Base-by-base conservation (phyloP, 2,888 invertebrate genomes). In the Choristoneura rosaceana region DNA sequence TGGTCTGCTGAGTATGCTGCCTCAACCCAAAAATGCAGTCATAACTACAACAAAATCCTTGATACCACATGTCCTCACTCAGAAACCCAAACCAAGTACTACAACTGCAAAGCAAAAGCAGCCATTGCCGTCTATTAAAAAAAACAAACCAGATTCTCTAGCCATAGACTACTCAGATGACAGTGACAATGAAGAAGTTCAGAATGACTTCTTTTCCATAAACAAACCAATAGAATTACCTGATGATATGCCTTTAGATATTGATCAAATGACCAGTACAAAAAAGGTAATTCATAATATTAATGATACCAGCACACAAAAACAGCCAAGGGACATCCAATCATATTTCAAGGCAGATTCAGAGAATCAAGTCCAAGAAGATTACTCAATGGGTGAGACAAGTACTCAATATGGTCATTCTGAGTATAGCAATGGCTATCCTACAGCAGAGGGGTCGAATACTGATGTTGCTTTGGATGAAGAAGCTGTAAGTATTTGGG, bases 1-100 rank as follows among this genome's bases (percentile, higher is more conserved):
- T 15, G 95, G 96, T 9, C 88, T 97, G 10, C 94, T 97, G 61
- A 95, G 96, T 71, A 89, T 97, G 59, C 86, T 97, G 58, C 97
- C 97, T 9, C 95, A 95, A 78, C 97, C 97, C 14, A 96, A 94
- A 88, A 91, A 93, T 81, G 87, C 84, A 60, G 81, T 87, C 4
- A 84, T 78, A 47, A 76, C 89, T 69, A 88, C 86, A 74, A 82
- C 87, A 61, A 91, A 88, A 76, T 89, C 90, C 52, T 84, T 93
- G 75, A 88, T 95, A 75, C 95, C 95, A 64, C 86, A 94, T 79
- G 83, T 95, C 25, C 84, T 94, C 0, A 92, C 92, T 78, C 88
- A 92, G 81, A 94, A 84, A 80, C 87, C 80, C 81, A 94, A 83
- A 79, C 87, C 79, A 75, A 85, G 78, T 61, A 65, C 75, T 69